These are phyloP conservation scores for Epinotia ramella DNA, from an alignment of 2,888 invertebrate species.

Conservation along the genomic window DNA sequence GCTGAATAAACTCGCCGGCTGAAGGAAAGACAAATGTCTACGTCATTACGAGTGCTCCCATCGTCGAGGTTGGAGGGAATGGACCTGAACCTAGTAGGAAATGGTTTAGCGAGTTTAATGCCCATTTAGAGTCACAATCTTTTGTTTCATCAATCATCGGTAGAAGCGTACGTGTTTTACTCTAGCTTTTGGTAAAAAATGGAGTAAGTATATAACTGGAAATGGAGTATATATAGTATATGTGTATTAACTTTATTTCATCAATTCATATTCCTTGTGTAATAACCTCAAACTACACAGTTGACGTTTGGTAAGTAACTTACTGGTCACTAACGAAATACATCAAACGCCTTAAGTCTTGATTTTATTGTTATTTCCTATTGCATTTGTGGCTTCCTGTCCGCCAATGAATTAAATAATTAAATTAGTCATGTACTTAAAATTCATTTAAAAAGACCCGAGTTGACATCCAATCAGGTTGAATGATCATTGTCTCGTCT, in stretches of 20 bases:
- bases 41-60: conserved; percentile 31
- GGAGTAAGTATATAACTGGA: no score
- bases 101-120: conserved; percentile 18
- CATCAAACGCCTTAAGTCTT: background rate
- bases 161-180: background rate
- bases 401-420: background rate
- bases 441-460: background rate
- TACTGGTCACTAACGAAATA: background rate
- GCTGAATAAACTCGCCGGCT: background rate
- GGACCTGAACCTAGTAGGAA: conserved; percentile 13
- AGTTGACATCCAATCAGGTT: conserved; percentile 20
- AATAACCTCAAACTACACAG: no score
- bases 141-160: conserved; percentile 14
- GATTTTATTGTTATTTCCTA: background rate
- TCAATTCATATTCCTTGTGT: no score
- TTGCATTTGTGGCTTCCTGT: background rate
- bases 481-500: conserved; percentile 46
- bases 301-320: no score
- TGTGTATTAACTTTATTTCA: no score
- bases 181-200: no score
- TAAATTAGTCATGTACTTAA: background rate
- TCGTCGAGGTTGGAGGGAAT: conserved; percentile 26
- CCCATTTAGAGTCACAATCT: conserved; percentile 14
- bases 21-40: conserved; percentile 38
- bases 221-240: no score